phyloP scores from a whole-genome alignment of 2,797 vertebrate genomes.

The Anabacerthia variegaticeps region DNA sequence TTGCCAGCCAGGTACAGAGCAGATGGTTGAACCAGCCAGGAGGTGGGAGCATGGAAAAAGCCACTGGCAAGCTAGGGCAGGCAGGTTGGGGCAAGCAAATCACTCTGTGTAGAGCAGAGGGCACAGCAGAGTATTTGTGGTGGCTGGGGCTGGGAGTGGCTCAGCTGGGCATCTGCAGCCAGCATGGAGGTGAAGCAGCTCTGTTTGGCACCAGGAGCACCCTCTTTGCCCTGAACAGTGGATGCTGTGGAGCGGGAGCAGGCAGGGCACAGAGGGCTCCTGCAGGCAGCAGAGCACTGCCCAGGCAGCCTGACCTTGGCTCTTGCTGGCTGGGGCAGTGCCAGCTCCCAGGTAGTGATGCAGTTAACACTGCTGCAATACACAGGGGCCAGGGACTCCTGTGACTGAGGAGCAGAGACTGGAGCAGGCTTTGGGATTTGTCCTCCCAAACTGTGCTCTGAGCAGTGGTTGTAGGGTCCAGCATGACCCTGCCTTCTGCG shows the following conservation, averaged over 20 bases:
- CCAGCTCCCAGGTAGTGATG: not conserved
- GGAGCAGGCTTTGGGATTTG: not conserved
- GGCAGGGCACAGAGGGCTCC: not conserved
- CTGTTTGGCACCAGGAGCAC: not conserved
- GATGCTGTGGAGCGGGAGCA: not conserved
- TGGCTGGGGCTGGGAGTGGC: not conserved
- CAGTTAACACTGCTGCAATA: not conserved
- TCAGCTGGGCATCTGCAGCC: not conserved
- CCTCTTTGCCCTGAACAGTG: not conserved
- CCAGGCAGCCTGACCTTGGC: not conserved
- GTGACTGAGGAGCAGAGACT: not conserved
- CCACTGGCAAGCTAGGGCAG: not conserved
- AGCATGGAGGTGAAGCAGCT: not conserved
- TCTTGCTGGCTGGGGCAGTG: not conserved
- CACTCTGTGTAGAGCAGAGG: not conserved
- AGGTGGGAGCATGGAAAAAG: not conserved
- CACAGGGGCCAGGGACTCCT: not conserved
- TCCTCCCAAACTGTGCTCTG: not conserved
- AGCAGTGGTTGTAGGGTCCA: rapidly evolving
- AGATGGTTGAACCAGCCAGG: not conserved
- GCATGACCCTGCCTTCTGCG: not conserved
- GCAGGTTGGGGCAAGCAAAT: not conserved
- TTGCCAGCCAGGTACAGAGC: not conserved
- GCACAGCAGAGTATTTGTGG: not conserved
- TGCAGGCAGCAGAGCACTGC: not conserved